Conservation (phyloP, 2,113 vertebrate genomes). For the Pollachius pollachius region DNA sequence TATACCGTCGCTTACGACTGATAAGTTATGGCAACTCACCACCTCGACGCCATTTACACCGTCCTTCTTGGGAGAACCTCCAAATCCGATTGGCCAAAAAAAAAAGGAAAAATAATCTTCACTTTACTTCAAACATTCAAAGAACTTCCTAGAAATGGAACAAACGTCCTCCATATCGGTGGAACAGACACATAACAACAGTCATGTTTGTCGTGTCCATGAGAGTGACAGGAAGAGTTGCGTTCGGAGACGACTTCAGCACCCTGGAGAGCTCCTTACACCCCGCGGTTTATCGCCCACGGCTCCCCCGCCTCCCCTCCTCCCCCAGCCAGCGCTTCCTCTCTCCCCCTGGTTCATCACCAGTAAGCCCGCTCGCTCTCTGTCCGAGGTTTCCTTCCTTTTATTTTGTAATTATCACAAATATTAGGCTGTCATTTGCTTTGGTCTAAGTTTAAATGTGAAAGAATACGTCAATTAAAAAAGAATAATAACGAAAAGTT, state of each 20-base stretch:
- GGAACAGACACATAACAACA: constrained; percentile 22
- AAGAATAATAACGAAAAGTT: no score
- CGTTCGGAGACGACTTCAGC: constrained; percentile 67
- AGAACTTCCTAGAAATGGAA: neutral
- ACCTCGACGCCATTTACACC: constrained; percentile 4
- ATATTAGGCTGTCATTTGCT: no score
- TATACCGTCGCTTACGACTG: neutral
- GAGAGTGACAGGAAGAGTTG: constrained; percentile 35
- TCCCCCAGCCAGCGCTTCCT: constrained; percentile 15
- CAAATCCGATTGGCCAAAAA: constrained; percentile 8
- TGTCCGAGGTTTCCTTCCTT: no score
- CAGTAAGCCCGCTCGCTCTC: no score
- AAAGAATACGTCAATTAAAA: no score
- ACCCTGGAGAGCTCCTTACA: constrained; percentile 77
- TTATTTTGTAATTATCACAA: no score
- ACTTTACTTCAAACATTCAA: constrained; percentile 25
- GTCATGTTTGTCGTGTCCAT: constrained; percentile 28
- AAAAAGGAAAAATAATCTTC: neutral
- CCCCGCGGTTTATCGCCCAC: constrained; percentile 48
- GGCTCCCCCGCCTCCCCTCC: constrained; percentile 34
- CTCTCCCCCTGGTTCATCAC: no score
- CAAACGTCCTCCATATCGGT: constrained; percentile 6
- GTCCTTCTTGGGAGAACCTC: constrained; percentile 29
- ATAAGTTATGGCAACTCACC: constrained; percentile 36
- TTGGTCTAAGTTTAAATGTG: no score